Evolutionary conservation across 2,113 vertebrate genomes (phyloP).

Genomic region (Eidolon helvum): DNA sequence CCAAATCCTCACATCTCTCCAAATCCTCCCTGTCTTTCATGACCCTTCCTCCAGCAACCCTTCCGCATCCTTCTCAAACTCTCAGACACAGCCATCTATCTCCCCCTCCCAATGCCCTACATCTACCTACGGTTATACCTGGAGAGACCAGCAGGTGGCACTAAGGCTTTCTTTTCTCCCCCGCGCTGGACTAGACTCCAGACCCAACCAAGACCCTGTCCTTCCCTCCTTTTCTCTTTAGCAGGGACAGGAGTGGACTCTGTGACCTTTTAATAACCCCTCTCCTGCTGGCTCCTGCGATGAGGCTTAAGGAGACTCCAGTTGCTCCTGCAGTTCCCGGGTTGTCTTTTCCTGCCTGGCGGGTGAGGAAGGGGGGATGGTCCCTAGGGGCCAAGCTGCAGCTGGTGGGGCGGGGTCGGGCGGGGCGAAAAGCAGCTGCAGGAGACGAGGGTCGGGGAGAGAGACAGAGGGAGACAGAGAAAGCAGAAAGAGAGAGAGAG

Average conservation of each 20-base stretch:
- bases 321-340: not conserved
- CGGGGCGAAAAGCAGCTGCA: slow-evolving; percentile 54
- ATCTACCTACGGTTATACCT: slow-evolving; percentile 37
- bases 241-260: not conserved
- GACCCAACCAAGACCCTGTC: slow-evolving; percentile 45
- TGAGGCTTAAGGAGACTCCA: slow-evolving; percentile 3
- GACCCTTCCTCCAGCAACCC: not conserved
- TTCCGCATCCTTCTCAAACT: not conserved
- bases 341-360: slow-evolving; percentile 19
- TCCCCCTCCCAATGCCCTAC: slow-evolving; percentile 48
- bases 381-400: slow-evolving; percentile 66
- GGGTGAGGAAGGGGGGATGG: not conserved
- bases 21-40: not conserved
- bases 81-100: not conserved
- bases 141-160: slow-evolving; percentile 58
- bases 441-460: not conserved
- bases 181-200: not conserved
- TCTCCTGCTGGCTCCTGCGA: not conserved
- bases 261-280: slow-evolving; percentile 56
- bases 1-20: not conserved
- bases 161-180: not conserved
- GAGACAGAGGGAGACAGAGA: not conserved
- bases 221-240: not conserved
- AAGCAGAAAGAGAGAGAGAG: not conserved
- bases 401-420: slow-evolving; percentile 52